Evolutionary conservation across 2,888 invertebrate genomes (phyloP), one percentile per base, ranked within the genome.

Genomic region (Nomada lathburiana): DNA sequence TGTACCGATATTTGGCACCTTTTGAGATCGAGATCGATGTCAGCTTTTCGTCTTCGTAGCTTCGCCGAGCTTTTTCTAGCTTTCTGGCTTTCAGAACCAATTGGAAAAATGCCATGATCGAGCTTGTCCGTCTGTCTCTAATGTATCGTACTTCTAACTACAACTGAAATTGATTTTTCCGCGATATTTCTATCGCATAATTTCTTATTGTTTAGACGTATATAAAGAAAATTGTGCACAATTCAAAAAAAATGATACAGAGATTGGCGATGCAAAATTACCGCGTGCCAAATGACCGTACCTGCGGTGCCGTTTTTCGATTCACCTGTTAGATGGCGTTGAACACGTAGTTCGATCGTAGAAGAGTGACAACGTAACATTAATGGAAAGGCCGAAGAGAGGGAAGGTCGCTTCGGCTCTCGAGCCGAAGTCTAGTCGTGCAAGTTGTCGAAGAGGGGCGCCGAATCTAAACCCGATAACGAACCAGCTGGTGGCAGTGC

Each of bases 1-100:
- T 94, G 67, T 94, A 94, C 81, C 94, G 94, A 0, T 94, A 93
- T 73, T 94, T 92, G 79, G 93, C 92, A 2, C 94, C 94, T 57
- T 94, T 93, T 0, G 94, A 93, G 76, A 94, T 90, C 84, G 94
- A 92, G 62, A 96, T 93, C 0, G 96, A 95, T 76, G 94, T 94
- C 55, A 94, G 90, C 91, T 96, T 96, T 90, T 96, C 96, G 79
- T 95, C 94, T 88, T 95, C 94, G 86, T 96, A 95, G 60, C 92
- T 92, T 62, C 91, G 87, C 88, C 95, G 94, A 78, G 94, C 94
- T 88, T 94, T 94, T 89, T 95, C 95, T 64, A 96, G 93, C 26
- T 94, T 94, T 36, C 94, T 92, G 55, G 96, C 95, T 91, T 95
- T 95, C 92, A 95, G 94, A 16, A 96, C 91, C 75, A 95, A 93